A percentile compares a stretch with the other conserved stretches of the same genome.
Evolutionary conservation across 2,113 vertebrate species (phyloP).

Genomic region (Bettongia penicillata): DNA sequence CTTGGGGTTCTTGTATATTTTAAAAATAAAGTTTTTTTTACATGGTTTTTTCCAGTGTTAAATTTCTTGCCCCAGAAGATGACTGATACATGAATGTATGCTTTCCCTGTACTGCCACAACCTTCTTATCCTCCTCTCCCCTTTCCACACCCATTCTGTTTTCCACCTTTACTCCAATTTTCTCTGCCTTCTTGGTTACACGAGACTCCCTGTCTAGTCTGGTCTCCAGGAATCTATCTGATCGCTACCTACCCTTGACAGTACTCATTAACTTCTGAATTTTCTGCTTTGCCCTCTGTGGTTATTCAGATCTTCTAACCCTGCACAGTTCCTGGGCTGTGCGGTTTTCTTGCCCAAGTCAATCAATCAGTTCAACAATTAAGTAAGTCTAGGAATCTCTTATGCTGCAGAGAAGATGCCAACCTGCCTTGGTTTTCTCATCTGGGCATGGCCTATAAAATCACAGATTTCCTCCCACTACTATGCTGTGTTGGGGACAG

Average conservation of each 20-base stretch:
- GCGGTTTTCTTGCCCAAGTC: background rate
- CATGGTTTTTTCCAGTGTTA: background rate
- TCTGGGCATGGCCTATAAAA: background rate
- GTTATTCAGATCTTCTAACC: background rate
- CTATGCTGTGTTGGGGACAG: slow-evolving; percentile 4
- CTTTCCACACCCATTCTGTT: background rate
- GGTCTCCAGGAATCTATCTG: background rate
- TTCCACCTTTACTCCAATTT: background rate
- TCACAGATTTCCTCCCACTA: background rate
- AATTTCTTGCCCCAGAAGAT: background rate
- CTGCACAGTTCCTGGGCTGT: background rate
- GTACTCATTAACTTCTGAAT: background rate
- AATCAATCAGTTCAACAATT: background rate
- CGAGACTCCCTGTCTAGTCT: background rate
- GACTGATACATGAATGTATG: background rate
- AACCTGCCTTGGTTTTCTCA: background rate
- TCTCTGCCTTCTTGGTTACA: background rate
- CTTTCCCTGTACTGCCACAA: background rate
- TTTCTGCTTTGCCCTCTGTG: background rate
- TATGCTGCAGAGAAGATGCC: background rate
- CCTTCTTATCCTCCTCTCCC: background rate
- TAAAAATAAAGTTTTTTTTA: background rate
- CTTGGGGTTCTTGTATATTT: background rate
- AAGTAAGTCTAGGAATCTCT: background rate
- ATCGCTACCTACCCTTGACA: background rate